These are phyloP conservation scores for Sturnira hondurensis DNA, from an alignment of 2,113 vertebrate species.

Conservation along the genomic window DNA sequence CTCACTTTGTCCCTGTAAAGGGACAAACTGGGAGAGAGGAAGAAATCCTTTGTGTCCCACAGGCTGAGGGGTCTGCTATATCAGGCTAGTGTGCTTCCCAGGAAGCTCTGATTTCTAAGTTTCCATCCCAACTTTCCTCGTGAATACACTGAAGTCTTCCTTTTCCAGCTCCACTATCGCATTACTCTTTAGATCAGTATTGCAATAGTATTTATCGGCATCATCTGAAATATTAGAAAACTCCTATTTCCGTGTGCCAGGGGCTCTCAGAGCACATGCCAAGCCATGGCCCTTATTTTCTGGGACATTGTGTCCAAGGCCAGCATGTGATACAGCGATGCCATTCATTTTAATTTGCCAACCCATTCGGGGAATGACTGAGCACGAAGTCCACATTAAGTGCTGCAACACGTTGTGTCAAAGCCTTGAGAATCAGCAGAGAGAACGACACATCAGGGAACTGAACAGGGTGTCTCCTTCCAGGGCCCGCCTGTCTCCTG, in stretches of 20 bases:
- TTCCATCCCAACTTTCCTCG: neutral
- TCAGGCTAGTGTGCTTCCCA: neutral
- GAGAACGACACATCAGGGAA: neutral
- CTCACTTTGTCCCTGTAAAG: neutral
- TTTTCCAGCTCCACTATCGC: neutral
- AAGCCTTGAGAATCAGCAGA: neutral
- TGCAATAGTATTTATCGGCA: neutral
- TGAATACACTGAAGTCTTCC: neutral
- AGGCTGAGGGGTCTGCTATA: neutral
- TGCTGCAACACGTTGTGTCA: neutral
- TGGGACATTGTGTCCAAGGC: neutral
- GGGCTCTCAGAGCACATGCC: neutral
- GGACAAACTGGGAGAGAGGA: neutral
- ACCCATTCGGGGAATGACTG: neutral
- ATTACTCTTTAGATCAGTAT: neutral
- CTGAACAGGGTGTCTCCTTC: neutral
- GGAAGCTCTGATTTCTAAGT: neutral
- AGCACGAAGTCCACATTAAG: neutral
- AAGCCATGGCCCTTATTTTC: neutral
- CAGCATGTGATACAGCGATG: neutral
- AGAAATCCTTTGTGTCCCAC: rapidly evolving
- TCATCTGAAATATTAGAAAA: neutral
- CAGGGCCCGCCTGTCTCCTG: neutral
- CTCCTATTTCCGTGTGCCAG: neutral
- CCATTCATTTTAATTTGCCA: neutral